Base-by-base conservation (phyloP, 2,113 vertebrate species). In the Dryoscopus gambensis region DNA sequence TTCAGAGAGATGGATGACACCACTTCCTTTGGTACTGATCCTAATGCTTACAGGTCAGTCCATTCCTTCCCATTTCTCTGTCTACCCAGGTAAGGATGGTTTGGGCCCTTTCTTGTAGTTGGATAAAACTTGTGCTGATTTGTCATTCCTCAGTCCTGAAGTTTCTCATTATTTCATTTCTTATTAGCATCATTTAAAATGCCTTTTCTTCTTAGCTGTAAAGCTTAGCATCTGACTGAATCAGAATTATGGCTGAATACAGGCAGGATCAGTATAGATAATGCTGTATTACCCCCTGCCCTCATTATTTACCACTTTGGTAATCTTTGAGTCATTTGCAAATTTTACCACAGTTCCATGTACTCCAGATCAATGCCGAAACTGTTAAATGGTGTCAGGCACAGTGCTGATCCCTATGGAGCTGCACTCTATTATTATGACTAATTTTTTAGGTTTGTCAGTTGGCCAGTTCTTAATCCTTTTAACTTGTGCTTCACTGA, bases 371-470 rank as follows among this genome's bases (percentile, higher is more conserved):
- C 94, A 94, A 95, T 80, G 82, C 84, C 65, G 55, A 79, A 94
- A 85, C 82, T 79, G 67, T 85, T 94, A 94, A 96, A 96, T 33
- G 88, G 85, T 93, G 87, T 90, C 92, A 96, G 92, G 85, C 85
- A 83, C 75, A 80, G 85, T 57, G 75, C 82, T 94, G 93, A 96
- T 93, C 75, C 64, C 76, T 81, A 67, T 9, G 56, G 91, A 95
- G 86, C 73, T 49, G 47, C 64, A 78, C 83, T 97, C 90, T 95
- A 85, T 81, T 88, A 95, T 89, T 92, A 84, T 74, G 27, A 93
- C 89, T 95, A 77, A 92, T 89, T 95, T 92, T 96, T 95, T 67
- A 93, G 63, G 56, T 95, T 95, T 93, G 83, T 87, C 93, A 81
- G 76, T 78, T 92, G 89, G 76, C 80, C 86, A 70, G 76, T 88